Percentiles rank a stretch among this genome's conserved stretches.
Evolutionary conservation across 2,888 invertebrate species (phyloP).

Genomic region (Hofmannophila pseudospretella): DNA sequence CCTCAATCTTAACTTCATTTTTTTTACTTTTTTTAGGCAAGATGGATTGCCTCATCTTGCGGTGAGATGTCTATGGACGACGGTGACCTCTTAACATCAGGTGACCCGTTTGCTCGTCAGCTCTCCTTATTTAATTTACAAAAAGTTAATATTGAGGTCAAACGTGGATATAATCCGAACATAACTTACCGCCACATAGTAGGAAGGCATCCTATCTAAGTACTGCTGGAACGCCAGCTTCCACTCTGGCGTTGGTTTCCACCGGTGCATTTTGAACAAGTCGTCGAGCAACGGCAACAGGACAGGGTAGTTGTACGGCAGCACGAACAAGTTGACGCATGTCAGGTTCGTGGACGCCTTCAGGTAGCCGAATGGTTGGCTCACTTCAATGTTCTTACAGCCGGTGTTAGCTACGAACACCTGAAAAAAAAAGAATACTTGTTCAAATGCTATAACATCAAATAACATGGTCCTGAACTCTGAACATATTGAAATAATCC

Average conservation of each 20-base stretch:
- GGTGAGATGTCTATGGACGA: no score
- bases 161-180: no score
- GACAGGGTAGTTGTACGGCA: slow-evolving; percentile 99
- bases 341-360: slow-evolving; percentile 96
- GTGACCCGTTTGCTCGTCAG: no score
- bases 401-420: slow-evolving; percentile 94
- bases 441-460: no score
- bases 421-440: slow-evolving; percentile 70
- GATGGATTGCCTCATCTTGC: no score
- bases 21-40: no score
- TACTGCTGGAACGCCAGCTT: slow-evolving; percentile 95
- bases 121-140: no score
- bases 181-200: slow-evolving; percentile 88
- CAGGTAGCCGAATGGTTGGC: slow-evolving; percentile 97
- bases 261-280: slow-evolving; percentile 92
- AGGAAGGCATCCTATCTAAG: slow-evolving; percentile 96
- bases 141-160: no score
- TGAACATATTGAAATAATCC: no score
- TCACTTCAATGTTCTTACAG: slow-evolving; percentile 87
- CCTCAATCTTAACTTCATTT: no score
- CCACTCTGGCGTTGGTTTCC: slow-evolving; percentile 96
- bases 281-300: slow-evolving; percentile 95
- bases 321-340: slow-evolving; percentile 96
- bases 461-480: no score
- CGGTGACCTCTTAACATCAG: no score